These are phyloP conservation scores for Chaetorhynchus papuensis DNA, from an alignment of 2,113 vertebrate species.

Conservation along the genomic window DNA sequence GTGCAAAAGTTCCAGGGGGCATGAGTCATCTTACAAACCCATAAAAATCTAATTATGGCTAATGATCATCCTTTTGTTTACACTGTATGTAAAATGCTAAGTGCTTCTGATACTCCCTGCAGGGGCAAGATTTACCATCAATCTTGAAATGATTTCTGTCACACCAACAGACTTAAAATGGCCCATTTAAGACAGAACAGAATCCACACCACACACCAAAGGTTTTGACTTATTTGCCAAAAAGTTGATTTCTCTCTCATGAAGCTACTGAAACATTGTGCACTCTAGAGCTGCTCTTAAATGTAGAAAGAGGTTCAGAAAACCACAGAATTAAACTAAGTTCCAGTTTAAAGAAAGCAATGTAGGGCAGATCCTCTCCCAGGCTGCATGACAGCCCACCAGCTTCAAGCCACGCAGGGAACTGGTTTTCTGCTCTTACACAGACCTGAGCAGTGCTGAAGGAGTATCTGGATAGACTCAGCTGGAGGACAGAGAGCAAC, in stretches of 20 bases:
- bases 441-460: not conserved
- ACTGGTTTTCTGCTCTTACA: not conserved
- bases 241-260: not conserved
- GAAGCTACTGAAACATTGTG: not conserved
- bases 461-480: not conserved
- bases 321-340: not conserved
- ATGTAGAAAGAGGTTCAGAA: not conserved
- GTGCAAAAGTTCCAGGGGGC: conserved; percentile 11
- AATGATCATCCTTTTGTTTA: conserved; percentile 56
- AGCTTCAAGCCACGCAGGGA: not conserved
- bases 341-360: not conserved
- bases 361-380: not conserved
- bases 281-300: not conserved
- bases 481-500: not conserved
- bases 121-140: not conserved
- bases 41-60: conserved; percentile 58
- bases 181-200: not conserved
- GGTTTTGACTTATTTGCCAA: not conserved
- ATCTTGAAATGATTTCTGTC: not conserved
- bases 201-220: not conserved
- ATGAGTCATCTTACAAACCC: conserved; percentile 49
- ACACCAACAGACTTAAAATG: not conserved
- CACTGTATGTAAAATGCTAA: not conserved
- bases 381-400: not conserved
- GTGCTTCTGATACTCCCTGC: conserved; percentile 33